Evolutionary conservation across 2,888 invertebrate genomes (phyloP).

Genomic region (Itoplectis maculator): DNA sequence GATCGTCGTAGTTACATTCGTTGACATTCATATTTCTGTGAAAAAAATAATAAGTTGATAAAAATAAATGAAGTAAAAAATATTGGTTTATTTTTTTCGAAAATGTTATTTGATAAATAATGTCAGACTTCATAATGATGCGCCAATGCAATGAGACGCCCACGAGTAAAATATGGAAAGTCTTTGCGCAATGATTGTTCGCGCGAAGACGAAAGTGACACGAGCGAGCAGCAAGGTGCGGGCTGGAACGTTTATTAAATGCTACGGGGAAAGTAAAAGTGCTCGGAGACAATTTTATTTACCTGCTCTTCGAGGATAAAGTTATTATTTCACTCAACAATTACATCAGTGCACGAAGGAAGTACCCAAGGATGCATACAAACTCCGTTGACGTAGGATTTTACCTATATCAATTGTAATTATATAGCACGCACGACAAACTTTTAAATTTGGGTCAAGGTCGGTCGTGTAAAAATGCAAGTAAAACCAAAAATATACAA

Average conservation of each 20-base stretch:
- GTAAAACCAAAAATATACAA: not conserved
- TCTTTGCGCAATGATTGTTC: slow-evolving; percentile 20
- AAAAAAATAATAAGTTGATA: slow-evolving; percentile 33
- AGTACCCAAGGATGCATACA: too few relatives aligned
- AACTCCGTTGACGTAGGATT: not conserved
- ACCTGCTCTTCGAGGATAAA: not conserved
- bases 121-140: not conserved
- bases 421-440: not conserved
- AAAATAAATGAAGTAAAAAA: not conserved
- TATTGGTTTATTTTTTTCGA: too few relatives aligned
- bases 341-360: not conserved
- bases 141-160: not conserved
- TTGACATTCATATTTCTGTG: slow-evolving; percentile 63
- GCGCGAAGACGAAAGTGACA: slow-evolving; percentile 13
- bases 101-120: not conserved
- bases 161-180: not conserved
- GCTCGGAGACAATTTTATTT: slow-evolving; percentile 3
- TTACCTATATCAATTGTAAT: not conserved
- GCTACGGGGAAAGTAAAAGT: slow-evolving; percentile 6
- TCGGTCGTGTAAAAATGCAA: not conserved
- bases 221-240: slow-evolving; percentile 31
- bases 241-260: slow-evolving; percentile 26
- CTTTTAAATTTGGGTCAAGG: not conserved
- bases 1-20: slow-evolving; percentile 76
- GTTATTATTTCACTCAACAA: not conserved